Conservation (phyloP, 2,888 invertebrate species). For the Brachyptera putata region DNA sequence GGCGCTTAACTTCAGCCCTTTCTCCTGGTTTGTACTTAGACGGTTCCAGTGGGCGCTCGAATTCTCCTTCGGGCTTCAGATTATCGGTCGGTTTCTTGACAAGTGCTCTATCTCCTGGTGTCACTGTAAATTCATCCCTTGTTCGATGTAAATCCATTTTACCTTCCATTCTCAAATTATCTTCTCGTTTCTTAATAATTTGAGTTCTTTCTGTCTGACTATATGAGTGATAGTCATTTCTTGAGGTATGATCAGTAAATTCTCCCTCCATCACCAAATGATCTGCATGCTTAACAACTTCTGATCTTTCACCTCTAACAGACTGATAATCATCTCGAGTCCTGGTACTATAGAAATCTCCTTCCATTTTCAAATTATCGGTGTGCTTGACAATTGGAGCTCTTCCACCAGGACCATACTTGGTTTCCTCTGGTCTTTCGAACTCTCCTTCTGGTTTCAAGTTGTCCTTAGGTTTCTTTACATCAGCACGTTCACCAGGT, state of each 20-base stretch:
- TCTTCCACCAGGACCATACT: slow-evolving; percentile 54
- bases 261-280: slow-evolving; percentile 48
- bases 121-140: slow-evolving; percentile 26
- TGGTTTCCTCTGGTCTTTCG: slow-evolving; percentile 38
- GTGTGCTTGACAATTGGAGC: slow-evolving; percentile 53
- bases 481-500: slow-evolving; percentile 45
- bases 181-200: slow-evolving; percentile 21
- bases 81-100: slow-evolving; percentile 38
- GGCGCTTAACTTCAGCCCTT: slow-evolving; percentile 32
- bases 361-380: slow-evolving; percentile 52
- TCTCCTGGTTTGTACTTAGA: slow-evolving; percentile 39
- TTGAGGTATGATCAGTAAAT: slow-evolving; percentile 38
- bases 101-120: slow-evolving; percentile 34
- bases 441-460: slow-evolving; percentile 55
- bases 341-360: slow-evolving; percentile 45
- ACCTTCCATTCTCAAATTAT: slow-evolving; percentile 36
- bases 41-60: slow-evolving; percentile 45
- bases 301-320: slow-evolving; percentile 42
- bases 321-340: slow-evolving; percentile 28
- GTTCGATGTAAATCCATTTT: slow-evolving; percentile 35
- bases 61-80: slow-evolving; percentile 47
- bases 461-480: slow-evolving; percentile 45
- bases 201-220: neutral
- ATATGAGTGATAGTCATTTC: neutral
- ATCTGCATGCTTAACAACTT: slow-evolving; percentile 45